A percentile compares a stretch with the other conserved stretches of the same genome.
Evolutionary conservation across 2,888 invertebrate species (phyloP).

Genomic region (Euzetes globulus): DNA sequence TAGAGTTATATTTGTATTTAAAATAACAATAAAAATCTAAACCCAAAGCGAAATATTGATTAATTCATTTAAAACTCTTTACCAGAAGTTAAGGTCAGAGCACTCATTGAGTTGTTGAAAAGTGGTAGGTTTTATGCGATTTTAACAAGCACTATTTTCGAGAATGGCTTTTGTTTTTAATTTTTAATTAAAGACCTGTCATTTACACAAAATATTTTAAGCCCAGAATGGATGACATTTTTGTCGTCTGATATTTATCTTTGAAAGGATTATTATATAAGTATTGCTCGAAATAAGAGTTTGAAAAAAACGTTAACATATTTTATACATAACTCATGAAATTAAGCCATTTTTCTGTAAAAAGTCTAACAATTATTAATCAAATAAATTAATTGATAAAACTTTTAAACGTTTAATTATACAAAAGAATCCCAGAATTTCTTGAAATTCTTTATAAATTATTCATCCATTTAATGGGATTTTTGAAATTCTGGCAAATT

Average conservation of each 20-base stretch:
- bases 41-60: no score
- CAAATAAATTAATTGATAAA: neutral
- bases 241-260: neutral
- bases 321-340: neutral
- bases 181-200: neutral
- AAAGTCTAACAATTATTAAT: neutral
- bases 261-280: neutral
- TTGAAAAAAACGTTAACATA: neutral
- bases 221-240: neutral
- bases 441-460: no score
- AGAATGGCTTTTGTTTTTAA: neutral
- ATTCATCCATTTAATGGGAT: neutral
- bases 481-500: neutral
- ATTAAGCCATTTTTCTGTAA: neutral
- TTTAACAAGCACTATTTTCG: neutral
- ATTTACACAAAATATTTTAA: neutral
- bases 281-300: neutral
- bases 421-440: neutral
- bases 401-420: neutral
- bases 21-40: no score
- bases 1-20: neutral
- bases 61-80: no score
- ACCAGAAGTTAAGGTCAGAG: no score
- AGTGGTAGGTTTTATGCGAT: neutral
- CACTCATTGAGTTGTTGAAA: neutral